Evolutionary conservation across 2,888 invertebrate species (phyloP).

Genomic region (Junonia oenone): DNA sequence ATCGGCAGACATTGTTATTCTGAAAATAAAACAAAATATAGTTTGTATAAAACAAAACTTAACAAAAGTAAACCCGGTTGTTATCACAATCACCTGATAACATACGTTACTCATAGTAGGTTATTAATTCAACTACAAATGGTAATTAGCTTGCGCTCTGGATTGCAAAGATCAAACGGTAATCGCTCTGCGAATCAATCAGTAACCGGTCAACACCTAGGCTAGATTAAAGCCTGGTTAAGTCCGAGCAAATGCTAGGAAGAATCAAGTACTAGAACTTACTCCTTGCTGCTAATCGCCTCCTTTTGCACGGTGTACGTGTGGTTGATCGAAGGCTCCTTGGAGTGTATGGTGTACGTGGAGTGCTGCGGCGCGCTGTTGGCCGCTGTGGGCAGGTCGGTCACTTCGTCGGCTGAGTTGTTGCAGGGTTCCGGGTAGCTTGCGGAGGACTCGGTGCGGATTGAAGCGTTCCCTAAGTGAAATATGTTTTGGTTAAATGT

Average conservation of each 20-base stretch:
- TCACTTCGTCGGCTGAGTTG: slow-evolving; percentile 62
- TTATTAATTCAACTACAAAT: too few relatives aligned
- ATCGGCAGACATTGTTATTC: slow-evolving; percentile 72
- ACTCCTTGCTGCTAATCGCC: slow-evolving; percentile 56
- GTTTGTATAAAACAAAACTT: neutral
- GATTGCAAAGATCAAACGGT: too few relatives aligned
- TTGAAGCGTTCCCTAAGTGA: slow-evolving; percentile 55
- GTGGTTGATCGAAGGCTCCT: slow-evolving; percentile 38
- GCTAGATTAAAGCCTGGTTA: too few relatives aligned
- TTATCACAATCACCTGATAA: too few relatives aligned
- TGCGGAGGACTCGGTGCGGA: slow-evolving; percentile 64
- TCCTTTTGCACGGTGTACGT: slow-evolving; percentile 57
- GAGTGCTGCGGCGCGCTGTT: slow-evolving; percentile 35
- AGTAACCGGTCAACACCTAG: too few relatives aligned
- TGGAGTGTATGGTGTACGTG: slow-evolving; percentile 50
- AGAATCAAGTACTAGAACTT: slow-evolving; percentile 30
- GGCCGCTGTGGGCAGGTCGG: slow-evolving; percentile 51
- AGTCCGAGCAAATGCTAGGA: too few relatives aligned
- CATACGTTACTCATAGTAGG: too few relatives aligned
- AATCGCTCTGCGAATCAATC: too few relatives aligned
- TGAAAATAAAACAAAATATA: slow-evolving; percentile 37
- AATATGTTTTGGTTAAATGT: too few relatives aligned
- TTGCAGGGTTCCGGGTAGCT: slow-evolving; percentile 72
- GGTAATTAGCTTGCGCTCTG: too few relatives aligned
- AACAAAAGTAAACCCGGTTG: too few relatives aligned